These are phyloP conservation scores for Bergia puertoricense DNA, from an alignment of 92 coral and sea anemone genomes.

Conservation along the genomic window DNA sequence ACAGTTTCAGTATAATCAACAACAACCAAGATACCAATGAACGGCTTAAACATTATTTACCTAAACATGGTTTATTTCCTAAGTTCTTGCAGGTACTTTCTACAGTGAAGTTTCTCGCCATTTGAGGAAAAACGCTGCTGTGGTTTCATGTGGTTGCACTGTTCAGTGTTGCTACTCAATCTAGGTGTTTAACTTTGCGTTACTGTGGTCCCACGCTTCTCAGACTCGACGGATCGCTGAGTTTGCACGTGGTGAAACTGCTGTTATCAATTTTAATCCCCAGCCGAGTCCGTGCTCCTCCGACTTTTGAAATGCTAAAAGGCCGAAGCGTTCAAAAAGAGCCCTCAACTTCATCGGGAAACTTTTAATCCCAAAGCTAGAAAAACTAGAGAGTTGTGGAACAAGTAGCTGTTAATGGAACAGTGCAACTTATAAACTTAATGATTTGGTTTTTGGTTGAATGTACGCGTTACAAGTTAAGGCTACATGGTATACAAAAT, in stretches of 20 bases:
- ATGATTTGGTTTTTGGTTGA: background rate
- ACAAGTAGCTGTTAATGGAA: background rate
- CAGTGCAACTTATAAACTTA: background rate
- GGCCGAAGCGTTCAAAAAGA: too few relatives aligned
- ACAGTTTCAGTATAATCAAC: too few relatives aligned
- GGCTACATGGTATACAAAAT: background rate
- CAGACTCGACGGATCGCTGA: too few relatives aligned
- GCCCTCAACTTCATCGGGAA: background rate
- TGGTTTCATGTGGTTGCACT: background rate
- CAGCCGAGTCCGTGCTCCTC: background rate
- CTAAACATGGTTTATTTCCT: too few relatives aligned
- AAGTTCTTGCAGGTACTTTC: background rate
- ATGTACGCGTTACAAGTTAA: background rate
- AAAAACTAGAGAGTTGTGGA: background rate
- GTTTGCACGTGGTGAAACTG: too few relatives aligned
- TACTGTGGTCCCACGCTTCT: too few relatives aligned
- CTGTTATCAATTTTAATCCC: background rate
- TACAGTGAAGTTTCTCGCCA: background rate
- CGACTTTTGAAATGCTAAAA: too few relatives aligned
- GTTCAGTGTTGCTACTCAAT: background rate
- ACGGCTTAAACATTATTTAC: too few relatives aligned
- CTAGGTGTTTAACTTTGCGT: too few relatives aligned
- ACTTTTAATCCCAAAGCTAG: too few relatives aligned
- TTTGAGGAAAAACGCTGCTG: background rate
- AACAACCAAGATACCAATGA: too few relatives aligned